Base-by-base conservation (phyloP, 2,888 invertebrate species). In the Gasteruption jaculator region DNA sequence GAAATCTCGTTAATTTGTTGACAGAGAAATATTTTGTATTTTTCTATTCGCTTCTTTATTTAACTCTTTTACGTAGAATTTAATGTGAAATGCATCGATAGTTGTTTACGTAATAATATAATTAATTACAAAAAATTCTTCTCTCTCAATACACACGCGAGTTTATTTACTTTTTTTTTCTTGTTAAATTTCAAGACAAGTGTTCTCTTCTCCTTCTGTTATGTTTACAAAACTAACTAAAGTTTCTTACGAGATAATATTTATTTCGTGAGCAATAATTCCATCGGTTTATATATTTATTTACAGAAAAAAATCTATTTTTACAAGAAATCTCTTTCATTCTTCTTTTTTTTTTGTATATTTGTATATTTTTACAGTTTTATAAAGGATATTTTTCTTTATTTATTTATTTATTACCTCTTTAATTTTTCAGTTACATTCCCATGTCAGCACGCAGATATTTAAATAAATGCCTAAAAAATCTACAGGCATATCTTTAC, bases 281-380 rank as follows among this genome's bases (percentile, higher is more conserved):
- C 66, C 63, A 63, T 61, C 61, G 69, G 69, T 70, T 46, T 69
- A 70, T 69, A 69, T 51, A 61, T 61, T 62, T 70, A 69, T 70
- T 46, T 69, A 70, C 70, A 69, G 51, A 61, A 62, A 65, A 68
- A 51, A 57, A 58, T 54, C 46, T 60, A 57, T 53, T 54, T 57
- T 63, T 59, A 56, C 63, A 60, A 65, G 61, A 59, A 60, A 58
- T 54, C 45, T 50, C 47, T 48, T 41, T 49, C 45, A 39, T 32
- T 45, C 48, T 34, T 18, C 40, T 35, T 36, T 30, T 42, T 43
- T 43, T 36, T 43, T 45, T 45, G 42, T 39, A 38, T 39, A 36
- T 21, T 29, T 18, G 39, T 43, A 35, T 31, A 38, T 38, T 29
- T 19, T 39, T 24, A 12, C 41, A 34, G 31, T 14, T 22, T 25